Base-by-base conservation (phyloP, 2,113 vertebrate species). In the Sigmodon hispidus region DNA sequence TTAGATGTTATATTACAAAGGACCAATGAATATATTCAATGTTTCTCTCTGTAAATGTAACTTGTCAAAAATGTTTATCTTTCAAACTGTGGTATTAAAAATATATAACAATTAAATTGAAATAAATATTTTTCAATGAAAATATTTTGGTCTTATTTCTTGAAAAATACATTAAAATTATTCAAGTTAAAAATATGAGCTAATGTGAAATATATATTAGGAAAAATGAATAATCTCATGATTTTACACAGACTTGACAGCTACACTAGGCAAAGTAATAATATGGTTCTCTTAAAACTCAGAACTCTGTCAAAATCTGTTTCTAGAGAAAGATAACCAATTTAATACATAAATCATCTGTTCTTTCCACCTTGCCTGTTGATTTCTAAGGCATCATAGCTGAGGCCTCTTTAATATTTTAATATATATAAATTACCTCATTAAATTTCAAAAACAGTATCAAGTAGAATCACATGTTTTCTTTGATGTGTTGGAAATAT, bases 271-370 rank as follows among this genome's bases (percentile, higher is more conserved):
- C 45, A 93, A 76, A 95, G 63, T 96, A 93, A 95, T 96, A 97
- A 95, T 92, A 95, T n/a, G 12, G 55, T 88, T n/a, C 3, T 92
- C 93, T 91, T 94, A 63, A 95, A 93, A 84, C 90, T 95, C 57
- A 87, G 31, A 5, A 1, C 13, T 96, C 48, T 94, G 81, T 96
- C 69, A 97, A 98, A 97, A 96, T 96, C 61, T 69, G 10, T 84
- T 97, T 98, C 92, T 19, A 95, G 7, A 29, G 84, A 5, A 97
- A 98, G 86, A 96, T 94, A 52, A 88, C 92, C 91, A 12, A 95
- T 95, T 97, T 96, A 89, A 61, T 94, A 52, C 2, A 52, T 70
- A 93, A 97, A 83, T 88, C 75, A 75, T 94, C 45, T 67, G 29
- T 48, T 72, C 95, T 50, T 83, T 97, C 94, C 93, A 94, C 59